These are phyloP conservation scores for Drepanosiphum platanoidis DNA, from an alignment of 2,888 invertebrate genomes.

Conservation along the genomic window DNA sequence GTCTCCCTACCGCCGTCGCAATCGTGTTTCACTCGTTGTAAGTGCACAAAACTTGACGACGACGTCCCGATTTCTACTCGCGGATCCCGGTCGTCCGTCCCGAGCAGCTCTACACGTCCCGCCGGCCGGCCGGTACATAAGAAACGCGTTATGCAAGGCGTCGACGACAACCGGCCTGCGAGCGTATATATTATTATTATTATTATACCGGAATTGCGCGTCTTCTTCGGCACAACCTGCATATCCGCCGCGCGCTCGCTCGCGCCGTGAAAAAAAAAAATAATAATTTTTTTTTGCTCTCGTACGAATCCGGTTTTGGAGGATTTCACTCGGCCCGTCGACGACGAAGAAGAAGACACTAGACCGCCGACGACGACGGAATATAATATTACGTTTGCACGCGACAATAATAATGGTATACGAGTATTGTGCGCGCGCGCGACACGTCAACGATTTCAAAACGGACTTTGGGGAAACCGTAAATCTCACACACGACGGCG, in stretches of 20 bases:
- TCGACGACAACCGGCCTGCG: not conserved
- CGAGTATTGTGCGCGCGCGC: not conserved
- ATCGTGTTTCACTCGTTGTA: not conserved
- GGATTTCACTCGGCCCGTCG: constrained; percentile 40
- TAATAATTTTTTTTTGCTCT: constrained; percentile 19
- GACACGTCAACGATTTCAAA: constrained; percentile 36
- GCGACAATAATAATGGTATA: not conserved
- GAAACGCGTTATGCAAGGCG: constrained; percentile 12
- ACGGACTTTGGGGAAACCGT: constrained; percentile 2
- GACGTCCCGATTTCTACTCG: constrained; percentile 5
- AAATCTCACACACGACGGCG: not conserved
- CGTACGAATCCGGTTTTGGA: constrained; percentile 39
- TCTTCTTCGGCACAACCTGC: not conserved
- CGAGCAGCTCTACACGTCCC: not conserved
- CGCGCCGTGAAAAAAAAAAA: not conserved
- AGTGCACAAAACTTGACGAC: not conserved
- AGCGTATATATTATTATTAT: too few relatives aligned
- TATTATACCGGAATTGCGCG: constrained; percentile 21
- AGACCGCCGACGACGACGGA: too few relatives aligned
- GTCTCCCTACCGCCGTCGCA: too few relatives aligned
- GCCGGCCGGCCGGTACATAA: too few relatives aligned
- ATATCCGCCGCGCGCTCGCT: not conserved
- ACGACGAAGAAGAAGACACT: not conserved
- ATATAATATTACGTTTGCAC: too few relatives aligned
- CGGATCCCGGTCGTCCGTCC: constrained; percentile 8